phyloP scores from a whole-genome alignment of 2,888 invertebrate species.

The Epinotia ramella region DNA sequence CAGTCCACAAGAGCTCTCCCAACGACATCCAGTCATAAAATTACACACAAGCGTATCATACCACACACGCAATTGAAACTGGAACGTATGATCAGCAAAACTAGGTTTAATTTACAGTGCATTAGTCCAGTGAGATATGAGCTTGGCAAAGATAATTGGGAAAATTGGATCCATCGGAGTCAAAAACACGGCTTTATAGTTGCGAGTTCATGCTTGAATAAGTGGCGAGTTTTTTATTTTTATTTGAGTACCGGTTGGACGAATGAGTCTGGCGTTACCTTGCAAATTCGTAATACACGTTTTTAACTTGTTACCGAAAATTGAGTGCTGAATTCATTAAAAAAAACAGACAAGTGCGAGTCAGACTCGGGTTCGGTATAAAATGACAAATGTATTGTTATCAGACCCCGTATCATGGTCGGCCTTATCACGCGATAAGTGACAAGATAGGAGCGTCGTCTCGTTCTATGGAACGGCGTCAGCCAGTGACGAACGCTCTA shows the following conservation, averaged over 20 bases:
- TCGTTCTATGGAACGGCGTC: no score
- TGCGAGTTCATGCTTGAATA: slow-evolving; percentile 17
- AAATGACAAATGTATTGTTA: no score
- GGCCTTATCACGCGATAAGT: no score
- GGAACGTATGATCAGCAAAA: not conserved
- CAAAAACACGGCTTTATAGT: slow-evolving; percentile 35
- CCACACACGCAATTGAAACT: not conserved
- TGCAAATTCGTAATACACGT: no score
- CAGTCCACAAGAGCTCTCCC: slow-evolving; percentile 28
- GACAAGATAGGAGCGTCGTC: no score
- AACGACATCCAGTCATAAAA: slow-evolving; percentile 1
- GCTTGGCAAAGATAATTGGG: not conserved
- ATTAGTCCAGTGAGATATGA: not conserved
- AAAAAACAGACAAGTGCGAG: no score
- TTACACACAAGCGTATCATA: not conserved
- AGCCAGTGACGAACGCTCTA: no score
- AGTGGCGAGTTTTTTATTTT: slow-evolving; percentile 26
- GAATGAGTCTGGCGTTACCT: not conserved
- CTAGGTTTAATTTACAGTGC: slow-evolving; percentile 12
- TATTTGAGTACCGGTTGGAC: slow-evolving; percentile 16
- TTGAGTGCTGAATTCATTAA: no score
- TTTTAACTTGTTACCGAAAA: no score
- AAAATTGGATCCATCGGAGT: slow-evolving; percentile 41
- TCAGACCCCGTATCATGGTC: no score
- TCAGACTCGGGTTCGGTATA: no score